Evolutionary conservation across 2,888 invertebrate species (phyloP).

Genomic region (Noctua pronuba): DNA sequence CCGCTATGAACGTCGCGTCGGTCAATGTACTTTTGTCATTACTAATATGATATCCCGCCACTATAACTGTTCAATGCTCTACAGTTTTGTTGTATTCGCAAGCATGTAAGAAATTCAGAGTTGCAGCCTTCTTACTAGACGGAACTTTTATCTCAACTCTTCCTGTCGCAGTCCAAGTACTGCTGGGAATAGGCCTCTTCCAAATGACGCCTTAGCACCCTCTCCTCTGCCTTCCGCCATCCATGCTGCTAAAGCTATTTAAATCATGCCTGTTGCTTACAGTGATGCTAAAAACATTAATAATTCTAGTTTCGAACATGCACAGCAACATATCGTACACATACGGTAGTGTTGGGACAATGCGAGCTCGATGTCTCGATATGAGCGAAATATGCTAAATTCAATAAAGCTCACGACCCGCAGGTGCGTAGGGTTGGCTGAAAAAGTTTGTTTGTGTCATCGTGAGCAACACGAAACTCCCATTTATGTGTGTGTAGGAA

Average conservation of each 20-base stretch:
- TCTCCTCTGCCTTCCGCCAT: too few relatives aligned
- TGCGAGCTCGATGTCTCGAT: conserved; percentile 79
- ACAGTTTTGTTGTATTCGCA: neutral
- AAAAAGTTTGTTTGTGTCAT: neutral
- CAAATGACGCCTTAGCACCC: neutral
- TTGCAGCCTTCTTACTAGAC: neutral
- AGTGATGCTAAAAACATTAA: neutral
- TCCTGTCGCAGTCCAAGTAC: neutral
- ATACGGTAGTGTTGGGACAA: conserved; percentile 76
- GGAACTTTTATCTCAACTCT: neutral
- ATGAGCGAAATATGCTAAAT: conserved; percentile 84
- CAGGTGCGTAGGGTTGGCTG: conserved; percentile 71
- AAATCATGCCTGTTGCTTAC: neutral
- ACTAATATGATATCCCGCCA: neutral
- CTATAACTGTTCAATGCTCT: neutral
- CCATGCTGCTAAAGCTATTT: neutral
- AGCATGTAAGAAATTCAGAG: neutral
- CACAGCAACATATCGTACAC: conserved; percentile 41
- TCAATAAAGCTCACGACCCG: conserved; percentile 81
- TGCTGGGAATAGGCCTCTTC: neutral
- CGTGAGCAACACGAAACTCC: neutral
- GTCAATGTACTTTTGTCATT: neutral
- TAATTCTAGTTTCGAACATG: conserved; percentile 23
- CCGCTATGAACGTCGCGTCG: neutral
- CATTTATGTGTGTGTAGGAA: neutral